phyloP scores from a whole-genome alignment of 2,888 invertebrate genomes.

The Ophraella communa region DNA sequence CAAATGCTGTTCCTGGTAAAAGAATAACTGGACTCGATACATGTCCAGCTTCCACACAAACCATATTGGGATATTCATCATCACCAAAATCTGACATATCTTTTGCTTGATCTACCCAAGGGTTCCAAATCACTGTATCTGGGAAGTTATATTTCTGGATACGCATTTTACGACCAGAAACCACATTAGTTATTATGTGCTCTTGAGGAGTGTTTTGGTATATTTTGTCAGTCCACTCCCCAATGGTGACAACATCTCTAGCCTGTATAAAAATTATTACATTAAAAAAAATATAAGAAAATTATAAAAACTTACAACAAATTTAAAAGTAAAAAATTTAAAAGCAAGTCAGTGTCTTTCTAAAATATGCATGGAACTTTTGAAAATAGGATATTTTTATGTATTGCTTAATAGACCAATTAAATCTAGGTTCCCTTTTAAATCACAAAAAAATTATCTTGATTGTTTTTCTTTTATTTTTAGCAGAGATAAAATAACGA shows the following conservation, averaged over 20 bases:
- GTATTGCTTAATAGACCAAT: too few species aligned
- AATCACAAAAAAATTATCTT: too few species aligned
- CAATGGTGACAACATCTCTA: constrained; percentile 86
- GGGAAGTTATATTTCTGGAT: constrained; percentile 95
- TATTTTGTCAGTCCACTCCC: constrained; percentile 92
- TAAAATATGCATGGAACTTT: too few species aligned
- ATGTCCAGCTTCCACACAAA: constrained; percentile 94
- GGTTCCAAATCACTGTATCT: constrained; percentile 97
- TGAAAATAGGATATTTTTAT: too few species aligned
- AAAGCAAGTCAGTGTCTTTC: too few species aligned
- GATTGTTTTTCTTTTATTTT: too few species aligned
- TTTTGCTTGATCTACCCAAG: constrained; percentile 92
- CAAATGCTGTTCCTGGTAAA: constrained; percentile 89
- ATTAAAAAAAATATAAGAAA: too few species aligned
- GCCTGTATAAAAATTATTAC: constrained; percentile 55
- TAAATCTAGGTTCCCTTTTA: too few species aligned
- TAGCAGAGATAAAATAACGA: too few species aligned
- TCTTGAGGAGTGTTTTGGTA: constrained; percentile 93
- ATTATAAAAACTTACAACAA: too few species aligned
- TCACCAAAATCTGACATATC: constrained; percentile 96
- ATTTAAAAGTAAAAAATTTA: too few species aligned
- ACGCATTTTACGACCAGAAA: constrained; percentile 89
- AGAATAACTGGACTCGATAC: constrained; percentile 88
- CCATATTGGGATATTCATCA: constrained; percentile 95
- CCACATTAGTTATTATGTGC: constrained; percentile 91